Evolutionary conservation across 1,140 invertebrate species (phyloP).

Genomic region (Lepidurus apus): DNA sequence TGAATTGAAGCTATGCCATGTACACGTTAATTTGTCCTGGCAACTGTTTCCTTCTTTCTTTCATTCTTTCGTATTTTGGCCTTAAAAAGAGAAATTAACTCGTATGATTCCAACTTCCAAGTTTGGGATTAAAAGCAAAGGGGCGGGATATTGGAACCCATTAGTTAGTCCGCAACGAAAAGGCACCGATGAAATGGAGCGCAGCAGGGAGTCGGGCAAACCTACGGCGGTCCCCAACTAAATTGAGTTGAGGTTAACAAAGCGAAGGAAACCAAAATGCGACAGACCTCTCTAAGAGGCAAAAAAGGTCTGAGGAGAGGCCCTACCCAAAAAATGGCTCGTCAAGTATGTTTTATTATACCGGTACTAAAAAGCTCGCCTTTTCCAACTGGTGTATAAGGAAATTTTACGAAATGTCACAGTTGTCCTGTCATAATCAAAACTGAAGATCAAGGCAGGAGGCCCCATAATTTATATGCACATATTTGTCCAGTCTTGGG

Average conservation of each 20-base stretch:
- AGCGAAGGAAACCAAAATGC: not conserved
- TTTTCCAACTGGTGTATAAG: not conserved
- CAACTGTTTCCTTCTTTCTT: too few relatives aligned
- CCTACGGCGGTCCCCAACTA: not conserved
- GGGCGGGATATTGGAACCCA: not conserved
- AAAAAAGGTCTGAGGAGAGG: not conserved
- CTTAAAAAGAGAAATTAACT: not conserved
- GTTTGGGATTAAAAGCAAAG: not conserved
- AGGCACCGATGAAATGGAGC: constrained; percentile 17
- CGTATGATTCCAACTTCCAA: not conserved
- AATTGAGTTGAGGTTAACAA: constrained; percentile 22
- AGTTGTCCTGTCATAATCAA: constrained; percentile 8
- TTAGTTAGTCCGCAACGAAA: not conserved
- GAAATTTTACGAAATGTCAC: not conserved
- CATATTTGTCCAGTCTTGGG: constrained; percentile 8
- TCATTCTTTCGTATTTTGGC: too few relatives aligned
- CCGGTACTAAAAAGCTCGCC: not conserved
- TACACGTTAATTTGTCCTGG: too few relatives aligned
- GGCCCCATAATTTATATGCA: constrained; percentile 4
- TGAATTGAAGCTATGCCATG: too few relatives aligned
- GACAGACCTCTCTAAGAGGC: not conserved
- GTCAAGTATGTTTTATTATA: constrained; percentile 16
- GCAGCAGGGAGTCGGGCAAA: constrained; percentile 7
- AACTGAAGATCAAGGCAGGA: not conserved
- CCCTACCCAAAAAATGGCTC: not conserved